Percentiles rank a stretch among this genome's conserved stretches.
Evolutionary conservation across 2,888 invertebrate species (phyloP).

Genomic region (Caenorhabditis sp.): DNA sequence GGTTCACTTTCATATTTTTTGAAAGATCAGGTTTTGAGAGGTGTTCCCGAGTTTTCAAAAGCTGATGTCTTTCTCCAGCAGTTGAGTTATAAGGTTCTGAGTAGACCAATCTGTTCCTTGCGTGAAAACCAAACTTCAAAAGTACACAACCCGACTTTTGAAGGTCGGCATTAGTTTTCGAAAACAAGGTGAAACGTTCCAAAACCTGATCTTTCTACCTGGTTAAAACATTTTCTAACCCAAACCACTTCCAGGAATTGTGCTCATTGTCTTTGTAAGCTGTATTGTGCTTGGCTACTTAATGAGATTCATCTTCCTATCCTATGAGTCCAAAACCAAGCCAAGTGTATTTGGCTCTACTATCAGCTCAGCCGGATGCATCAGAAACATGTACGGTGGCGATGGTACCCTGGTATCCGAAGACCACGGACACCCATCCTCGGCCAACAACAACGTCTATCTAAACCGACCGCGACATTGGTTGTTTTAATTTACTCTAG

Average conservation of each 20-base stretch:
- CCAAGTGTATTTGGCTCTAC: slow-evolving; percentile 45
- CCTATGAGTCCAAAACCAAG: slow-evolving; percentile 65
- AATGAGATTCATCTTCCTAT: slow-evolving; percentile 70
- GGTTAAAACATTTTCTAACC: too few relatives aligned
- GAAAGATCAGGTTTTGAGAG: too few relatives aligned
- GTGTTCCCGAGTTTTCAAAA: too few relatives aligned
- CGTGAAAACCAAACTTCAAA: too few relatives aligned
- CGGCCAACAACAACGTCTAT: slow-evolving; percentile 70
- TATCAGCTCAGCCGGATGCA: slow-evolving; percentile 67
- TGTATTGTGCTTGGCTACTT: slow-evolving; percentile 69
- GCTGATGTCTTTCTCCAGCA: too few relatives aligned
- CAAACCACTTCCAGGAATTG: slow-evolving; percentile 70
- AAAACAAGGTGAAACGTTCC: too few relatives aligned
- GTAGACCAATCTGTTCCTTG: too few relatives aligned
- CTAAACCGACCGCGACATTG: slow-evolving; percentile 77
- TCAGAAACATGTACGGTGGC: slow-evolving; percentile 57
- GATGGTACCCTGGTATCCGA: slow-evolving; percentile 48
- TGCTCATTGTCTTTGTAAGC: slow-evolving; percentile 67
- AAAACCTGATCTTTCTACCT: too few relatives aligned
- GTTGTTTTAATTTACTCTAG: slow-evolving; percentile 71
- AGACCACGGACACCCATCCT: slow-evolving; percentile 54
- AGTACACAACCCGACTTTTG: too few relatives aligned
- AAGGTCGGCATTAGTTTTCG: too few relatives aligned
- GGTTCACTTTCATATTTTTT: too few relatives aligned
- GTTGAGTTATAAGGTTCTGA: too few relatives aligned